Percentiles rank a stretch among this genome's conserved stretches.
Evolutionary conservation across 2,113 vertebrate species (phyloP).

Genomic region (Lamprologus sp.): DNA sequence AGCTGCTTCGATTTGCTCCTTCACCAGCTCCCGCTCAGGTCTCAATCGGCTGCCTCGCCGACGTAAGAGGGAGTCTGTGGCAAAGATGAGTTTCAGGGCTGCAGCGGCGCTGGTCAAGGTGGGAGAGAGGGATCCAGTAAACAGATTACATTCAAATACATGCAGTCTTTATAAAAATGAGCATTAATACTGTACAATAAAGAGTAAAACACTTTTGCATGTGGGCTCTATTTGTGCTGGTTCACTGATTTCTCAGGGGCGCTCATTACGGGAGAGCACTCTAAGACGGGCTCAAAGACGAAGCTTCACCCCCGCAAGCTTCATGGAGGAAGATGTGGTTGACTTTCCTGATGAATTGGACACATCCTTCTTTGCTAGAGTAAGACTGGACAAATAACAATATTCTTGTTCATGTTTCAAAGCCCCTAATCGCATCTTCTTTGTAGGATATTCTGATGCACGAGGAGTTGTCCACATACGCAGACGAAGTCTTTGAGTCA

Average conservation of each 20-base stretch:
- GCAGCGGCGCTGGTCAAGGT: constrained; percentile 92
- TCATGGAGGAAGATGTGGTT: constrained; percentile 89
- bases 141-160: background rate
- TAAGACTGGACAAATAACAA: constrained; percentile 48
- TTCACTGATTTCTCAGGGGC: constrained; percentile 72
- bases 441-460: constrained; percentile 88
- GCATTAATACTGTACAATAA: background rate
- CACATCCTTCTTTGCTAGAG: constrained; percentile 96
- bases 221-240: background rate
- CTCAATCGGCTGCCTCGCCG: constrained; percentile 86
- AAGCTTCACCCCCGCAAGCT: constrained; percentile 93
- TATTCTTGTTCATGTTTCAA: background rate
- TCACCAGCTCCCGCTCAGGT: constrained; percentile 95
- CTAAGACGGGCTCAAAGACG: constrained; percentile 79
- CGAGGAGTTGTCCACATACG: constrained; percentile 88
- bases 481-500: constrained; percentile 92
- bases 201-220: background rate
- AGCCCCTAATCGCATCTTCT: background rate
- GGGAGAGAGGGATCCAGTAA: background rate
- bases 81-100: constrained; percentile 97
- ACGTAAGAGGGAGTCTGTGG: constrained; percentile 93
- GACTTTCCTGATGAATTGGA: constrained; percentile 95
- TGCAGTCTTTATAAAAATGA: background rate
- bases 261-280: constrained; percentile 82
- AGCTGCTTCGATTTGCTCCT: constrained; percentile 89